Evolutionary conservation across 2,888 invertebrate species (phyloP).

Genomic region (Folsomia candida): DNA sequence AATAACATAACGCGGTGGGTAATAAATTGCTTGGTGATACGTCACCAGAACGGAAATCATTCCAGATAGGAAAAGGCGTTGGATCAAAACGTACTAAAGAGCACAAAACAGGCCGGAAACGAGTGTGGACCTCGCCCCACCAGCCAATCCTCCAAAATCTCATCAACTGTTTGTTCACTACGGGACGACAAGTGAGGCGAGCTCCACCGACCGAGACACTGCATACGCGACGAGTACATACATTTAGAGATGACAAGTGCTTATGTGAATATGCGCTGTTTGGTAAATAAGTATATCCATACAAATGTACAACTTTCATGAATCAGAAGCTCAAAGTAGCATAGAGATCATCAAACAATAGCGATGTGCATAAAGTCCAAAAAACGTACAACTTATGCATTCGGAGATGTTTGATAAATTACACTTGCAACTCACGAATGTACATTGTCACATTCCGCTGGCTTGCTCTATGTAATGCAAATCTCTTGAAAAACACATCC

Average conservation of each 20-base stretch:
- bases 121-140: conserved; percentile 14
- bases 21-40: conserved; percentile 14
- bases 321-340: too few species aligned
- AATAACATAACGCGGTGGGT: conserved; percentile 3
- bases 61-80: conserved; percentile 21
- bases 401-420: conserved; percentile 1
- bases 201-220: background rate
- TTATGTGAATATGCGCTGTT: too few species aligned
- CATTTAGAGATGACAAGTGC: too few species aligned
- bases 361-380: background rate
- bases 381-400: background rate
- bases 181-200: background rate
- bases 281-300: background rate
- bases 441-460: background rate
- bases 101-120: conserved; percentile 17
- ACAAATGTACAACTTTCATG: background rate
- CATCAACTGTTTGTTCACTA: background rate
- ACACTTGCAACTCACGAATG: background rate
- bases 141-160: background rate
- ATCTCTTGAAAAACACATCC: background rate
- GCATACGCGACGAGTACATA: background rate
- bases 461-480: background rate
- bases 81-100: background rate
- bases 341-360: background rate
- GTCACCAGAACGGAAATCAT: conserved; percentile 12